These are phyloP conservation scores for Brachymystax lenok DNA, from an alignment of 2,797 vertebrate genomes.

Conservation along the genomic window DNA sequence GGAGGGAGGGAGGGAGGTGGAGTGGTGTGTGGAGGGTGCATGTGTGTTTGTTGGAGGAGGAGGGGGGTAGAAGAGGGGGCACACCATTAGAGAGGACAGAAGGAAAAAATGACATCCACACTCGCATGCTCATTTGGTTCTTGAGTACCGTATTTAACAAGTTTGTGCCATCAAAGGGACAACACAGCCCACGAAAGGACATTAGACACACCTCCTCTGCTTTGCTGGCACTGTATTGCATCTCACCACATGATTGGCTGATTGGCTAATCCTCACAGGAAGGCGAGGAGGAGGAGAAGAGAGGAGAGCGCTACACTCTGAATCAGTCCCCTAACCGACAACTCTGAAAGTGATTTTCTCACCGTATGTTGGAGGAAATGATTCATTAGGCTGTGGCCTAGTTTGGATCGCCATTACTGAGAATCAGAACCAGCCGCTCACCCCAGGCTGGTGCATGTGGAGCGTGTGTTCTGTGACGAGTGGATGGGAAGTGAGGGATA, in stretches of 20 bases:
- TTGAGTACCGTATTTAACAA: not conserved
- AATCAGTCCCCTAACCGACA: constrained; percentile 40
- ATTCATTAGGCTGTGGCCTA: constrained; percentile 64
- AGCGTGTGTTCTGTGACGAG: constrained; percentile 41
- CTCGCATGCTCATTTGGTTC: not conserved
- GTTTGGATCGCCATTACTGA: constrained; percentile 60
- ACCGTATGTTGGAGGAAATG: constrained; percentile 70
- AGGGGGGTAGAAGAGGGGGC: constrained; percentile 16
- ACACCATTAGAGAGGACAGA: not conserved
- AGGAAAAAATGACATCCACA: not conserved
- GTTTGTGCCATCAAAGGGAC: not conserved
- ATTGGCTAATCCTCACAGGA: not conserved
- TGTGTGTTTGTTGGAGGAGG: constrained; percentile 16
- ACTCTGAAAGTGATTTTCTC: constrained; percentile 71
- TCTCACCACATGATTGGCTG: not conserved
- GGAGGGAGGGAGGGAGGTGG: not conserved
- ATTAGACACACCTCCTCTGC: not conserved
- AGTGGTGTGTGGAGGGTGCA: not conserved
- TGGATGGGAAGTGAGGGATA: constrained; percentile 48
- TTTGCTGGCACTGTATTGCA: not conserved
- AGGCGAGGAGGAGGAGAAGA: not conserved
- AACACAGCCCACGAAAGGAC: not conserved
- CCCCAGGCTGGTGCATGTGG: constrained; percentile 56
- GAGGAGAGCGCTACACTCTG: constrained; percentile 38
- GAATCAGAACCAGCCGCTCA: constrained; percentile 72